These are phyloP conservation scores for Salvelinus namaycush DNA, from an alignment of 2,113 vertebrate species.

Conservation along the genomic window DNA sequence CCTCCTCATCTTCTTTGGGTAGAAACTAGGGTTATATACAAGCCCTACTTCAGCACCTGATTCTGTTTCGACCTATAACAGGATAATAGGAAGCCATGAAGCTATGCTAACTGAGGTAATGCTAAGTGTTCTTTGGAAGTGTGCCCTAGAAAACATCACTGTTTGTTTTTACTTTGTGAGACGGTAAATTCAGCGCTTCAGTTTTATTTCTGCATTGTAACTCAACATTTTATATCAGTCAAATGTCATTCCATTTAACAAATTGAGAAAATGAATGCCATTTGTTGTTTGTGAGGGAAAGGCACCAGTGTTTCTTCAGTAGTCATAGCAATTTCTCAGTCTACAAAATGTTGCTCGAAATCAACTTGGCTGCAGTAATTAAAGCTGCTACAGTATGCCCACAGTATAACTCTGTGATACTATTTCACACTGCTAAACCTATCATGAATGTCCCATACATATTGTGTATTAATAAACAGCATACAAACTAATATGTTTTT, in stretches of 20 bases:
- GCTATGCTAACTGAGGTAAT: constrained; percentile 5
- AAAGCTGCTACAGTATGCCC: background rate
- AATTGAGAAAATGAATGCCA: background rate
- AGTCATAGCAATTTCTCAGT: no score
- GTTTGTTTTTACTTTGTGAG: constrained; percentile 16
- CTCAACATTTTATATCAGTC: background rate
- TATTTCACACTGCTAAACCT: no score
- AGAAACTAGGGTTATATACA: no score
- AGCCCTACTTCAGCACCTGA: background rate
- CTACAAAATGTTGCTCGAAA: no score
- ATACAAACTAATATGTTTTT: constrained; percentile 40
- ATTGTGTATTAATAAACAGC: constrained; percentile 11
- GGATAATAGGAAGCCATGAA: constrained; percentile 1
- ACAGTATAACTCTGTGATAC: background rate
- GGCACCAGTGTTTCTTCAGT: no score
- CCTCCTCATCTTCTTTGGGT: constrained; percentile 41
- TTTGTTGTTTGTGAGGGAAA: background rate
- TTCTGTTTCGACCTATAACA: constrained; percentile 9
- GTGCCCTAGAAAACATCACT: constrained; percentile 17
- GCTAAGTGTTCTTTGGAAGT: constrained; percentile 10
- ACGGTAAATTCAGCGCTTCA: constrained; percentile 18
- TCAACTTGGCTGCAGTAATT: background rate
- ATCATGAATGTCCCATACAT: background rate
- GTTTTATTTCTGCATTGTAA: constrained; percentile 24
- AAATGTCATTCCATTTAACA: background rate